Evolutionary conservation across 2,113 vertebrate genomes (phyloP).

Genomic region (Alces alces): DNA sequence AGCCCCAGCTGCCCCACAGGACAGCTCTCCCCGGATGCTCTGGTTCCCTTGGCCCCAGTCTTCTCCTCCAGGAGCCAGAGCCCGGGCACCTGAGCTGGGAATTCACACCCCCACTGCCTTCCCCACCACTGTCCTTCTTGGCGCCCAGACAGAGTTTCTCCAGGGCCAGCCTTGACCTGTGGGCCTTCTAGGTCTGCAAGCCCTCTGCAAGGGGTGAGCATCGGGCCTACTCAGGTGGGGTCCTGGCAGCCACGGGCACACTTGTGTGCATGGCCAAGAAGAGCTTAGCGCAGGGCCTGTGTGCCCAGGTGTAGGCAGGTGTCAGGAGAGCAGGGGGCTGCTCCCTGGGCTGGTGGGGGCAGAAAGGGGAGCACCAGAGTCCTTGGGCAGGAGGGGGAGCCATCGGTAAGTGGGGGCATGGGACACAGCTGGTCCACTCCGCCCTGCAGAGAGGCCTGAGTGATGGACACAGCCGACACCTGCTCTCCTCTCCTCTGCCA

Average conservation of each 20-base stretch:
- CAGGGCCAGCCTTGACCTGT: neutral
- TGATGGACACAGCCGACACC: fast-evolving
- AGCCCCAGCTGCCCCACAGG: conserved; percentile 4
- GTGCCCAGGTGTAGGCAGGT: neutral
- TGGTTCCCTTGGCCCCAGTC: neutral
- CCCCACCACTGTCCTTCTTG: neutral
- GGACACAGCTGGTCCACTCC: neutral
- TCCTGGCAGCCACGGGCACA: neutral
- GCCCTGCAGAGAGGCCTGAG: neutral
- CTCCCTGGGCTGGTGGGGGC: neutral
- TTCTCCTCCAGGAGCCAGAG: neutral
- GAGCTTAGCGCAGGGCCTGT: fast-evolving
- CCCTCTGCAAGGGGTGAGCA: neutral
- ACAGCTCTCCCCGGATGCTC: neutral
- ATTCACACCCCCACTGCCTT: neutral
- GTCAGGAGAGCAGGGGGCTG: too few relatives aligned
- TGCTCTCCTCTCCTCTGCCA: too few relatives aligned
- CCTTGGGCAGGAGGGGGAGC: neutral
- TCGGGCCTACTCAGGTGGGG: neutral
- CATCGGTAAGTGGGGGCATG: fast-evolving
- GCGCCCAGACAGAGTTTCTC: neutral
- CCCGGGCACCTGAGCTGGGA: neutral
- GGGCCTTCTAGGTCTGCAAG: neutral
- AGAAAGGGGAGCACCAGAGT: neutral
- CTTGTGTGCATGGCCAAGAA: neutral